A percentile compares a stretch with the other conserved stretches of the same genome.
These are phyloP conservation scores for Macheiramphus alcinus DNA, from an alignment of 2,113 vertebrate species.

Conservation along the genomic window DNA sequence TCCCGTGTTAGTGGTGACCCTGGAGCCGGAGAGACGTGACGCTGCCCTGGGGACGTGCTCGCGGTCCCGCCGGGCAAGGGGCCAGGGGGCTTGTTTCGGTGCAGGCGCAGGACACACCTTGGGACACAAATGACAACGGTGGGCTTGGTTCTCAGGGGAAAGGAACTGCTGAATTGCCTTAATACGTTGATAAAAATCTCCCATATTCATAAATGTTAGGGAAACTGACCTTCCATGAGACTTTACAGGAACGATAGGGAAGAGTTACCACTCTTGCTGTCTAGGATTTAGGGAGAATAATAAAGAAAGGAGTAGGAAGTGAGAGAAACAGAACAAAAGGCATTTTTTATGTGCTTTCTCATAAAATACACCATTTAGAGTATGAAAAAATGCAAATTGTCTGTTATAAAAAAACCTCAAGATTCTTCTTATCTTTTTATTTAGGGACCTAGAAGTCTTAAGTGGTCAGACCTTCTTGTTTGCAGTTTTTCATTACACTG, in stretches of 20 bases:
- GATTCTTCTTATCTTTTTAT: not conserved
- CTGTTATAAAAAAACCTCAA: not conserved
- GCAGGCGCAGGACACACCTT: not conserved
- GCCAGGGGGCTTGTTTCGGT: not conserved
- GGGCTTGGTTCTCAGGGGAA: not conserved
- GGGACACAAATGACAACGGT: not conserved
- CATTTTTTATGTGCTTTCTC: not conserved
- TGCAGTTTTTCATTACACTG: not conserved
- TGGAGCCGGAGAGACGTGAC: slow-evolving; percentile 69
- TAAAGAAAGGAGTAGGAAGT: not conserved
- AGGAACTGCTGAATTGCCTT: not conserved
- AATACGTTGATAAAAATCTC: not conserved
- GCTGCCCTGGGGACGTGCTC: slow-evolving; percentile 20
- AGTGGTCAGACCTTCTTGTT: not conserved
- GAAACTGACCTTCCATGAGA: not conserved
- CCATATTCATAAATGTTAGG: not conserved
- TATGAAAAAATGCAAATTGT: not conserved
- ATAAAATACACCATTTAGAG: not conserved
- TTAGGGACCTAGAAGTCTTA: not conserved
- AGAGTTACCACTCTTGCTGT: not conserved
- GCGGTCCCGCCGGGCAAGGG: not conserved
- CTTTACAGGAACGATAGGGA: not conserved
- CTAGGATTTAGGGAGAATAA: not conserved
- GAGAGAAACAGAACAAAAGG: not conserved
- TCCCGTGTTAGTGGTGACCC: slow-evolving; percentile 67